A percentile compares a stretch with the other conserved stretches of the same genome.
These are phyloP conservation scores for Drosophila pseudotalamancana DNA, from an alignment of 2,888 invertebrate species.

Conservation along the genomic window DNA sequence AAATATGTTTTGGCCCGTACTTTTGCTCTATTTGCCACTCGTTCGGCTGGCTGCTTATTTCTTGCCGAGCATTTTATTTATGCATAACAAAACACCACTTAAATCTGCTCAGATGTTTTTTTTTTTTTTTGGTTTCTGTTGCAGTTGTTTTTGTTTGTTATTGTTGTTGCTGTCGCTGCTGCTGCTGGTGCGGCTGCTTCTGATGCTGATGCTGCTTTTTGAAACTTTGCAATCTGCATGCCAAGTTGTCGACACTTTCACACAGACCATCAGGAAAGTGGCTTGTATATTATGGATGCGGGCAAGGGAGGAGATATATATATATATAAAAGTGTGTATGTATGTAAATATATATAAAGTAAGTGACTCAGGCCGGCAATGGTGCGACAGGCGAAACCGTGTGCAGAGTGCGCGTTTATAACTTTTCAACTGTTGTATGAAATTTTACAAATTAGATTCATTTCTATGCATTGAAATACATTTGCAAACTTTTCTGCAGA, in stretches of 20 bases:
- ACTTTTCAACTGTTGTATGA: slow-evolving; percentile 80
- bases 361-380: slow-evolving; percentile 8
- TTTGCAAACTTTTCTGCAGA: slow-evolving; percentile 75
- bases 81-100: slow-evolving; percentile 79
- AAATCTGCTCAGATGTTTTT: slow-evolving; percentile 69
- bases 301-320: slow-evolving; percentile 10
- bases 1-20: slow-evolving; percentile 67
- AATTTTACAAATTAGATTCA: slow-evolving; percentile 81
- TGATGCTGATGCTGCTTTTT: slow-evolving; percentile 59
- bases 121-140: slow-evolving; percentile 17
- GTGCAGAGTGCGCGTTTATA: slow-evolving; percentile 77
- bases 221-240: slow-evolving; percentile 79
- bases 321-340: neutral
- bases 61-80: slow-evolving; percentile 74
- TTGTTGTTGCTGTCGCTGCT: slow-evolving; percentile 32
- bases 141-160: slow-evolving; percentile 26
- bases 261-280: slow-evolving; percentile 61
- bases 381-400: slow-evolving; percentile 49
- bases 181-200: slow-evolving; percentile 24
- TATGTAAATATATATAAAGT: neutral
- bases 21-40: slow-evolving; percentile 32
- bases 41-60: slow-evolving; percentile 55
- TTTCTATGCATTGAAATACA: slow-evolving; percentile 80
- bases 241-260: slow-evolving; percentile 79
- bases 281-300: slow-evolving; percentile 17